These are phyloP conservation scores for Drosophila aff. DNA, from an alignment of 1,140 invertebrate species.

Conservation along the genomic window DNA sequence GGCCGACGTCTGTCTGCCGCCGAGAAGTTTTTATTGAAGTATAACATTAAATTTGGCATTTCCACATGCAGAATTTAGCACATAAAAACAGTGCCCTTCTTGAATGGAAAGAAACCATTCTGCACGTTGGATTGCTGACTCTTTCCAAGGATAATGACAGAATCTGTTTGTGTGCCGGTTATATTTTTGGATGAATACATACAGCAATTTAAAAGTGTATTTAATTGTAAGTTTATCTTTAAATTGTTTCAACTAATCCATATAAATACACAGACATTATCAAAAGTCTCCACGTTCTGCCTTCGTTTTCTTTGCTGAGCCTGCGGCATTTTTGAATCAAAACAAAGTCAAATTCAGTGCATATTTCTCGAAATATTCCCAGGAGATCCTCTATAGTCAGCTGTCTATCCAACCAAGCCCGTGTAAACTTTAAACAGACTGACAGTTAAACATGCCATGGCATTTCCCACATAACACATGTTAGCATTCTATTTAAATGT, in stretches of 20 bases:
- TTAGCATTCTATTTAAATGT: conserved; percentile 76
- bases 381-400: conserved; percentile 30
- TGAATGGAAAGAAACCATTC: conserved; percentile 9
- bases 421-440: conserved; percentile 64
- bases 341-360: not conserved
- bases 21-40: conserved; percentile 76
- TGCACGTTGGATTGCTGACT: conserved; percentile 6
- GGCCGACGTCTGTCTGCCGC: conserved; percentile 49
- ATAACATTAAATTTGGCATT: conserved; percentile 79
- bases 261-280: not conserved
- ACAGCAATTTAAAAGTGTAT: not conserved
- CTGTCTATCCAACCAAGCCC: conserved; percentile 53
- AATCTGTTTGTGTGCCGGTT: not conserved
- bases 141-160: not conserved
- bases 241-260: too few relatives aligned
- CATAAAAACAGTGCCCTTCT: conserved; percentile 46
- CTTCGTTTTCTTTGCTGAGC: not conserved
- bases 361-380: conserved; percentile 3
- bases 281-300: not conserved
- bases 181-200: not conserved
- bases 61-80: conserved; percentile 49
- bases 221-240: not conserved
- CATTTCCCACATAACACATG: conserved; percentile 76
- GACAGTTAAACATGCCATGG: conserved; percentile 68
- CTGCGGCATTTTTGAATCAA: not conserved